Conservation (phyloP, 2,888 invertebrate species). For the Hypselothyrea guttata region DNA sequence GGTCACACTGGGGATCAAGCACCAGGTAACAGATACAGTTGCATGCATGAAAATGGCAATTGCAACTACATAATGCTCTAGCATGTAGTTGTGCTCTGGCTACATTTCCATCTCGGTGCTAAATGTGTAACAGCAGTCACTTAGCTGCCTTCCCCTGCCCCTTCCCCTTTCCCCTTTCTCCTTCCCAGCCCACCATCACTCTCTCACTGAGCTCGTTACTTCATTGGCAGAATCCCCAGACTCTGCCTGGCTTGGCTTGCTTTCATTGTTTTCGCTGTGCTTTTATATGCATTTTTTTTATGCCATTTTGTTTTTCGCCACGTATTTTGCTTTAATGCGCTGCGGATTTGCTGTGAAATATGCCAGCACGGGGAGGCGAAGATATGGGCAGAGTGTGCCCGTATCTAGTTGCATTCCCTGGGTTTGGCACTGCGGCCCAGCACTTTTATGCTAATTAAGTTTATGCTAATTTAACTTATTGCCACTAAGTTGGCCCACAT, state of each 20-base stretch:
- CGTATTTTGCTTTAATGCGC: conserved; percentile 75
- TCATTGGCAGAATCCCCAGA: conserved; percentile 74
- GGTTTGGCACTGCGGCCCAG: conserved; percentile 62
- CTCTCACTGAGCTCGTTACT: conserved; percentile 61
- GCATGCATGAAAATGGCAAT: conserved; percentile 58
- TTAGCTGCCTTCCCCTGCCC: conserved; percentile 44
- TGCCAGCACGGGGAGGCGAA: conserved; percentile 36
- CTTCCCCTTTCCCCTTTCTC: neutral
- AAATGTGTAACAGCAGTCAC: conserved; percentile 68
- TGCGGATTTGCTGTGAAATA: conserved; percentile 75
- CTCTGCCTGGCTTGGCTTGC: conserved; percentile 39
- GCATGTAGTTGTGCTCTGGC: conserved; percentile 8
- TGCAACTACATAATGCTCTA: conserved; percentile 49
- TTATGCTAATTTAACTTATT: conserved; percentile 76
- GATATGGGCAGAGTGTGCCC: conserved; percentile 13
- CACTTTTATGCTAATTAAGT: conserved; percentile 77
- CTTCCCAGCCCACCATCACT: no score
- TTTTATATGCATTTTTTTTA: conserved; percentile 26
- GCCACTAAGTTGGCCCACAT: conserved; percentile 75
- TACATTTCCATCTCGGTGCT: conserved; percentile 26
- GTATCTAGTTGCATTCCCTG: conserved; percentile 53
- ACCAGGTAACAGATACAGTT: conserved; percentile 59
- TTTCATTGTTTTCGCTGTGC: conserved; percentile 71
- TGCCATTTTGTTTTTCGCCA: conserved; percentile 56
- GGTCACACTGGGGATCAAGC: conserved; percentile 60